Base-by-base conservation (phyloP, 2,797 vertebrate genomes). In the Ctenopoma kingsleyae region DNA sequence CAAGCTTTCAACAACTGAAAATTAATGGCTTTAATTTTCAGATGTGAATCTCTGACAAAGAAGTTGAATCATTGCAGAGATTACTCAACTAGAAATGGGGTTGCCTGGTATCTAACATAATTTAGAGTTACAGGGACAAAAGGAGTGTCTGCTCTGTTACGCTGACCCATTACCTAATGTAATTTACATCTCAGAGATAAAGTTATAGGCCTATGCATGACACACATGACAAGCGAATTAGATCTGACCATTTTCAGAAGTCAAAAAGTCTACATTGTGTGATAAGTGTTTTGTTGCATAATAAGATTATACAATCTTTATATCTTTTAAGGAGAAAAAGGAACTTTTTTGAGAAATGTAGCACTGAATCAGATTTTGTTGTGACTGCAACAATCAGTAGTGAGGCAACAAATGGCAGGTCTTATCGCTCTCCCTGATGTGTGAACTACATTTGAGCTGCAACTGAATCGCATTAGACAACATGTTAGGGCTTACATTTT, bases 391-490 rank as follows among this genome's bases (percentile, higher is more conserved):
- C n/a, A 62, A 58, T 74, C 65, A 58, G 68, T 25, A 9, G 20
- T 77, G 75, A 89, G 76, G 82, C 72, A 81, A 52, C 74, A 64
- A 82, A 76, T 69, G 77, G 46, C 47, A 76, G 71, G 55, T 76
- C 77, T 81, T 82, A 75, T 83, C 85, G 68, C 57, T 59, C 58
- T 51, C 27, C 59, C 25, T 61, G 65, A 77, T 71, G 79, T 67
- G 60, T 73, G 72, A 80, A 63, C 66, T 32, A 66, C 56, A 81
- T 85, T 61, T 50, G 27, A 73, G 67, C 64, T 74, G 70, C 58
- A 72, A 63, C 76, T 80, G 55, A 83, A 83, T 67, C 59, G 55
- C 57, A 81, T 82, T 66, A 74, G 68, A 73, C 16, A 43, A 74
- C 53, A 63, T 64, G 30, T 71, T 50, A 46, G 41, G 22, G 36